Evolutionary conservation across 2,113 vertebrate genomes (phyloP).

Genomic region (Strigops habroptila): DNA sequence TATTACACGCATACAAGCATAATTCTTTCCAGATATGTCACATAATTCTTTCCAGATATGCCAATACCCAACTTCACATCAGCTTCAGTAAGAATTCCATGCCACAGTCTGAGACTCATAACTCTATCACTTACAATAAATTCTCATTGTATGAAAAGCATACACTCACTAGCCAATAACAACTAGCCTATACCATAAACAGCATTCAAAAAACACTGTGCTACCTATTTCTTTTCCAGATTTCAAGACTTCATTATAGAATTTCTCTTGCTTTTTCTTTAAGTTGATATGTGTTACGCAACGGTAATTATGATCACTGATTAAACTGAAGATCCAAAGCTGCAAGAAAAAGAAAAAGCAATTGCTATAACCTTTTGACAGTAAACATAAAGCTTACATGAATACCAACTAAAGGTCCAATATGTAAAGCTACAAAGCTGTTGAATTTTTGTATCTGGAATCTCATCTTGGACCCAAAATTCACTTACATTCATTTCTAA

Average conservation of each 20-base stretch:
- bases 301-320: conserved; percentile 70
- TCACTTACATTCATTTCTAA: background rate
- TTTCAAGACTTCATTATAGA: conserved; percentile 26
- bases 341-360: conserved; percentile 53
- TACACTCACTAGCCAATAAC: background rate
- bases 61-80: background rate
- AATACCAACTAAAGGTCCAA: background rate
- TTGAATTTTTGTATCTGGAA: background rate
- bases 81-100: background rate
- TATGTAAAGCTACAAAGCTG: background rate
- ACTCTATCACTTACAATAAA: background rate
- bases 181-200: background rate
- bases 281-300: conserved; percentile 76
- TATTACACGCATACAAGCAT: background rate
- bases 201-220: background rate
- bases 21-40: background rate
- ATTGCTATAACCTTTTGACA: background rate
- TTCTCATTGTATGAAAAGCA: background rate
- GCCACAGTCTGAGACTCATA: background rate
- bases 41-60: background rate
- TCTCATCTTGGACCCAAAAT: background rate
- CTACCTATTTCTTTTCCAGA: conserved; percentile 48
- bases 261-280: conserved; percentile 73
- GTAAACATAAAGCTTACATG: background rate
- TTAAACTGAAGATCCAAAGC: conserved; percentile 86